Conservation (phyloP, 2,113 vertebrate genomes). For the Corythaixoides concolor region DNA sequence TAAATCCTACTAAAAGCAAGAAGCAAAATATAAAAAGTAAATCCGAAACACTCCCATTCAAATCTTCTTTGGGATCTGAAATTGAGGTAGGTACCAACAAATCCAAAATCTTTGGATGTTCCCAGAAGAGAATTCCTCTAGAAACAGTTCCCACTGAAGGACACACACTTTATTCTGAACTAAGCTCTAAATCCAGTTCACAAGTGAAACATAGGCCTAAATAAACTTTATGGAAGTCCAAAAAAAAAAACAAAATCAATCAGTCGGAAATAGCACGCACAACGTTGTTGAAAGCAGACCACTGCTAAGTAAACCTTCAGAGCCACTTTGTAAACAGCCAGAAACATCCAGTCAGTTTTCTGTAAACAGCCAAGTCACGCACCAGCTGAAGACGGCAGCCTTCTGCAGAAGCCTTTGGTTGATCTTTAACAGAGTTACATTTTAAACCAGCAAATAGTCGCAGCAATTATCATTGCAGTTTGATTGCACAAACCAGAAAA, state of each 20-base stretch:
- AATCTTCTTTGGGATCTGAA: not conserved
- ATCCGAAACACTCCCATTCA: not conserved
- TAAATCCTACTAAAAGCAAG: not conserved
- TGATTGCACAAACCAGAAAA: not conserved
- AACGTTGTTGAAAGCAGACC: constrained; percentile 42
- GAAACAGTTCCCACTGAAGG: not conserved
- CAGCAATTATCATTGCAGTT: not conserved
- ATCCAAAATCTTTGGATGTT: not conserved
- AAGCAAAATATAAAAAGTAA: not conserved
- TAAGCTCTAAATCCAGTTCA: not conserved
- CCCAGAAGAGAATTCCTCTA: not conserved
- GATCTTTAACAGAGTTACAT: constrained; percentile 39
- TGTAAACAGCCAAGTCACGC: constrained; percentile 59
- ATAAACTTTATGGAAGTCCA: not conserved
- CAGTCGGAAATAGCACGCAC: not conserved
- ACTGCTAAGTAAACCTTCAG: constrained; percentile 59
- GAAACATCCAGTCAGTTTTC: constrained; percentile 46
- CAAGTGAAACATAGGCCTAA: not conserved
- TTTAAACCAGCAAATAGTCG: not conserved
- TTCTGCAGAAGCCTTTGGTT: not conserved
- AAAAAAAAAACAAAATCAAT: not conserved
- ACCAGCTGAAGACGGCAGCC: not conserved
- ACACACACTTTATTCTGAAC: not conserved
- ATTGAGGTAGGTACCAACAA: not conserved
- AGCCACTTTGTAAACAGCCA: constrained; percentile 63